Conservation (phyloP, 2,797 vertebrate genomes). For the Pseudotriccus pelzelni region DNA sequence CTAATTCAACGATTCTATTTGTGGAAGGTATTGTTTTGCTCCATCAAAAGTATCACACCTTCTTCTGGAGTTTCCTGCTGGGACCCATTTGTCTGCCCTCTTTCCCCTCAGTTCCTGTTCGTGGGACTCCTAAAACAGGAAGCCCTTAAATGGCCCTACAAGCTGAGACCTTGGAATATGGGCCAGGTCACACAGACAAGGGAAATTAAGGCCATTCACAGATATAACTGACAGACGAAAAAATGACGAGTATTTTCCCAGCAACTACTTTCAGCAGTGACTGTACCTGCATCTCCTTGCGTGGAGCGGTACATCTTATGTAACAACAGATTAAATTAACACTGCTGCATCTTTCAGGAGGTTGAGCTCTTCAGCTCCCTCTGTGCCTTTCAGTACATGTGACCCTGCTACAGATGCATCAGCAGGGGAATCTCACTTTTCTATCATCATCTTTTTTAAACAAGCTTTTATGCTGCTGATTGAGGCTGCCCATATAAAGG, state of each 20-base stretch:
- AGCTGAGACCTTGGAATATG: neutral
- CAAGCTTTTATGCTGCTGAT: neutral
- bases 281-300: neutral
- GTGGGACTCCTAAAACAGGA: neutral
- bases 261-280: neutral
- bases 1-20: neutral
- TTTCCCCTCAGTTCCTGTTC: accelerated
- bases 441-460: neutral
- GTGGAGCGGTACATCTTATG: neutral
- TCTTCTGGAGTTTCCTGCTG: neutral
- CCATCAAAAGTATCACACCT: neutral
- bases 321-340: neutral
- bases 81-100: neutral
- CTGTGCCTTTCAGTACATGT: neutral
- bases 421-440: neutral
- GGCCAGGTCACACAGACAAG: neutral
- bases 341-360: neutral
- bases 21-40: neutral
- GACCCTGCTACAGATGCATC: neutral
- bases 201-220: neutral
- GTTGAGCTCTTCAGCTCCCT: neutral
- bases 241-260: neutral
- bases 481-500: neutral
- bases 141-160: neutral
- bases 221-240: neutral